These are phyloP conservation scores for Sebastes ruberrimus DNA, from an alignment of 2,797 vertebrate species.

Conservation along the genomic window DNA sequence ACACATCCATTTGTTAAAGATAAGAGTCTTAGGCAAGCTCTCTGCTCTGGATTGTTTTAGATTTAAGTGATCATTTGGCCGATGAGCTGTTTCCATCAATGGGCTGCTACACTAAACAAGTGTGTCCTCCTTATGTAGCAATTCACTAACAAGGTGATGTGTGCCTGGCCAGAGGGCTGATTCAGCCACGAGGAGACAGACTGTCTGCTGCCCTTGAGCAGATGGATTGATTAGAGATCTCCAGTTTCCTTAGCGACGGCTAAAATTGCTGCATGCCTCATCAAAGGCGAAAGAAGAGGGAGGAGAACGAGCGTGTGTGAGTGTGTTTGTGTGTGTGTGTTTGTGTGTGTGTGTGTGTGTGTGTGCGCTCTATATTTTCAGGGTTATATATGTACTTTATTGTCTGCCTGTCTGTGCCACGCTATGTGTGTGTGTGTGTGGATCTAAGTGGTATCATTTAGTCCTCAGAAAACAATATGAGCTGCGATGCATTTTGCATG, in stretches of 20 bases:
- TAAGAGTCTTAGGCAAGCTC: not conserved
- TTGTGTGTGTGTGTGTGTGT: not conserved
- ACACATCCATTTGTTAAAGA: not conserved
- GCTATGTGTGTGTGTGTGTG: not conserved
- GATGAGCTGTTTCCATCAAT: slow-evolving; percentile 44
- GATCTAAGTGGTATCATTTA: slow-evolving; percentile 31
- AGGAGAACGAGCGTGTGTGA: not conserved
- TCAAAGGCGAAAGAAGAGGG: slow-evolving; percentile 56
- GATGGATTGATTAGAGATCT: slow-evolving; percentile 78
- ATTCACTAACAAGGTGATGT: slow-evolving; percentile 50
- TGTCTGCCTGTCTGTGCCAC: not conserved
- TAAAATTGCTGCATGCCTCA: slow-evolving; percentile 76
- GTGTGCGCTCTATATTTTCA: not conserved
- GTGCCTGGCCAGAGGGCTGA: slow-evolving; percentile 51
- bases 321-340: not conserved
- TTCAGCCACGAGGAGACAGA: slow-evolving; percentile 60
- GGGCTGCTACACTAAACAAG: slow-evolving; percentile 23
- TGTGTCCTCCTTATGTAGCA: slow-evolving; percentile 35
- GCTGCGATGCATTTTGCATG: slow-evolving; percentile 63
- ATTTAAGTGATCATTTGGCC: slow-evolving; percentile 37
- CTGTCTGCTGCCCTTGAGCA: slow-evolving; percentile 68
- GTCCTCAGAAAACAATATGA: slow-evolving; percentile 46
- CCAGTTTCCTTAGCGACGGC: slow-evolving; percentile 77
- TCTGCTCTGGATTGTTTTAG: not conserved
- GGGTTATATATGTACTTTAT: not conserved